Percentiles rank a stretch among this genome's conserved stretches.
phyloP scores from a whole-genome alignment of 2,797 vertebrate genomes.

The Rhinoraja longicauda region DNA sequence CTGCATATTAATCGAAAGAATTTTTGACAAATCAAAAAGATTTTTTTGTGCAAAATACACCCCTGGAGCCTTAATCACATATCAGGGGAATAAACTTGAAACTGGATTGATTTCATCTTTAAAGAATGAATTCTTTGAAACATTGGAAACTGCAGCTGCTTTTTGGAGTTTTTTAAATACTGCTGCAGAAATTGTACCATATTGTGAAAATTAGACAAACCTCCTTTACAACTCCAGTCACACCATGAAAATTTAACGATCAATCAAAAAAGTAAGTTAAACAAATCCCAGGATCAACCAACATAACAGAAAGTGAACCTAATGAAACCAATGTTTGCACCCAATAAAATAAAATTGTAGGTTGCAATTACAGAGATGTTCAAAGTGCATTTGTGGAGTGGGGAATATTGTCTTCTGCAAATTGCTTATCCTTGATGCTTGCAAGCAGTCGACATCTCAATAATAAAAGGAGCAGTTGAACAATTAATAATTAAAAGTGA shows the following conservation, averaged over 20 bases:
- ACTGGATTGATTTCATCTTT: slow-evolving; percentile 97
- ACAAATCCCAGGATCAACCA: slow-evolving; percentile 47
- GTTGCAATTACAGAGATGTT: slow-evolving; percentile 5
- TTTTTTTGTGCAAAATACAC: slow-evolving; percentile 71
- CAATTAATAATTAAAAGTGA: background rate
- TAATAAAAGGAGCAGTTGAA: background rate
- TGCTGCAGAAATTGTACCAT: slow-evolving; percentile 88
- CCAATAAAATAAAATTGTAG: background rate
- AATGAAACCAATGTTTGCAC: background rate
- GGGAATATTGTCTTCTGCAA: background rate
- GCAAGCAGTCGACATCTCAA: background rate
- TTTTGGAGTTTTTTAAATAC: slow-evolving; percentile 63
- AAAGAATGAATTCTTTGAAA: slow-evolving; percentile 89
- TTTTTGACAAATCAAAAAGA: slow-evolving; percentile 96
- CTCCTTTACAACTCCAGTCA: slow-evolving; percentile 83
- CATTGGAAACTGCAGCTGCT: slow-evolving; percentile 76
- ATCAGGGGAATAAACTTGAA: slow-evolving; percentile 83
- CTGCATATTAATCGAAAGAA: slow-evolving; percentile 98
- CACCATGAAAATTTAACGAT: slow-evolving; percentile 81
- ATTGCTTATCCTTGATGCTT: background rate
- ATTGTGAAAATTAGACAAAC: slow-evolving; percentile 87
- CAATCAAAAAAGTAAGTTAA: slow-evolving; percentile 57
- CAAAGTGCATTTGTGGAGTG: background rate
- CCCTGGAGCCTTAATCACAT: slow-evolving; percentile 79
- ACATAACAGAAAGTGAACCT: slow-evolving; percentile 46